phyloP scores from a whole-genome alignment of 2,113 vertebrate species.

The Oreochromis tanganicae region DNA sequence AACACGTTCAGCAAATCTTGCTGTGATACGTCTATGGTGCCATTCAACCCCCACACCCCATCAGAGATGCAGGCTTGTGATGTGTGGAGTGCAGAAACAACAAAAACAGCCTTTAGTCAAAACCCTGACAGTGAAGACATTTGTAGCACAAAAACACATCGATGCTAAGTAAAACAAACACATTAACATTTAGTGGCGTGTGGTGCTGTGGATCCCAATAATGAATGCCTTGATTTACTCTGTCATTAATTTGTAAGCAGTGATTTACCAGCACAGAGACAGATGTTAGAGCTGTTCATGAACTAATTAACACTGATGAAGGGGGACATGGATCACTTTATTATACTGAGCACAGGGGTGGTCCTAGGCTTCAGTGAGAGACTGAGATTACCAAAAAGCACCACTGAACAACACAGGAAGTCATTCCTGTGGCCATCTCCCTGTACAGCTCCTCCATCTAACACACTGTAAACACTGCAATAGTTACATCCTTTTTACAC shows the following conservation, averaged over 20 bases:
- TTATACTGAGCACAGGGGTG: background rate
- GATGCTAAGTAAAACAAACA: background rate
- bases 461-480: too few species aligned
- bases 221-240: background rate
- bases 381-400: too few species aligned
- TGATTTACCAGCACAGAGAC: background rate
- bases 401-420: too few species aligned
- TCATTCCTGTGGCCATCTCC: too few species aligned
- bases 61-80: background rate
- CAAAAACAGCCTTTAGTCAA: background rate
- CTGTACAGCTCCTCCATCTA: too few species aligned
- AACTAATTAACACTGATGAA: background rate
- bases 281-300: background rate
- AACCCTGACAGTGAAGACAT: background rate
- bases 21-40: background rate
- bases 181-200: background rate
- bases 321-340: background rate
- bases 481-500: too few species aligned
- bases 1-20: background rate
- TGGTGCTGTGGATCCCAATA: background rate
- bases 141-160: background rate
- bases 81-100: background rate
- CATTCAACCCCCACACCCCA: background rate
- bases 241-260: background rate
- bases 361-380: background rate